A percentile compares a stretch with the other conserved stretches of the same genome.
phyloP scores from a whole-genome alignment of 2,113 vertebrate species.

The Tachysurus fulvidraco region DNA sequence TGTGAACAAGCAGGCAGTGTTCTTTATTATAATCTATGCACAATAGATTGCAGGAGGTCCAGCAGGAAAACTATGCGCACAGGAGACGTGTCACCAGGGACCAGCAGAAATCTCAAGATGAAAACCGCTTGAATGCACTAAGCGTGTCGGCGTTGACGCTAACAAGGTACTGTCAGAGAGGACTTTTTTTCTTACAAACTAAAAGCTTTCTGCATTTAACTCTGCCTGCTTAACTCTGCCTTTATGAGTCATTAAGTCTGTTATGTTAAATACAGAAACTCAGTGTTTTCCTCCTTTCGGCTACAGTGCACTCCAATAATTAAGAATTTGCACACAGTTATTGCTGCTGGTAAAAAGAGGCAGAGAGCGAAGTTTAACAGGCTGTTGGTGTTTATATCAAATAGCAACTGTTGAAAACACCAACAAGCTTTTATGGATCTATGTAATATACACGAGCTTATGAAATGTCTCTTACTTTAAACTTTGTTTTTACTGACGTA shows the following conservation, averaged over 20 bases:
- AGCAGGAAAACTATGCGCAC: not conserved
- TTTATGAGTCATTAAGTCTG: constrained; percentile 46
- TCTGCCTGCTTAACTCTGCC: constrained; percentile 33
- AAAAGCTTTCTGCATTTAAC: constrained; percentile 21
- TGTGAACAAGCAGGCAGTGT: not conserved
- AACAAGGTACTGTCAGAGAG: constrained; percentile 20
- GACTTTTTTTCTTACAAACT: not conserved
- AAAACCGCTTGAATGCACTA: not conserved
- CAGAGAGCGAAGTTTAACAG: constrained; percentile 17
- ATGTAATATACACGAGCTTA: constrained; percentile 17
- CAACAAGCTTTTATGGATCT: not conserved
- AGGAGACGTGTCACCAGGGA: not conserved
- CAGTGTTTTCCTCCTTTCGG: constrained; percentile 38
- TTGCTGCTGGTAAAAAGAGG: constrained; percentile 20
- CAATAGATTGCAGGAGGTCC: not conserved
- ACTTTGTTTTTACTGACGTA: not conserved
- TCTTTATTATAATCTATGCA: constrained; percentile 1
- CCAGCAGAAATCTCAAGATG: not conserved
- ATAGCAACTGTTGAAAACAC: not conserved
- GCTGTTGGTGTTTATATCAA: constrained; percentile 13
- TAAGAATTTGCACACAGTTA: constrained; percentile 4
- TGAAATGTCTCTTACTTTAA: constrained; percentile 1
- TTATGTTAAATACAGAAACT: constrained; percentile 39
- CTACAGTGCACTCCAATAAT: constrained; percentile 38
- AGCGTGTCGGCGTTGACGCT: not conserved